phyloP scores from a whole-genome alignment of 2,797 vertebrate genomes.

The Capromys pilorides region DNA sequence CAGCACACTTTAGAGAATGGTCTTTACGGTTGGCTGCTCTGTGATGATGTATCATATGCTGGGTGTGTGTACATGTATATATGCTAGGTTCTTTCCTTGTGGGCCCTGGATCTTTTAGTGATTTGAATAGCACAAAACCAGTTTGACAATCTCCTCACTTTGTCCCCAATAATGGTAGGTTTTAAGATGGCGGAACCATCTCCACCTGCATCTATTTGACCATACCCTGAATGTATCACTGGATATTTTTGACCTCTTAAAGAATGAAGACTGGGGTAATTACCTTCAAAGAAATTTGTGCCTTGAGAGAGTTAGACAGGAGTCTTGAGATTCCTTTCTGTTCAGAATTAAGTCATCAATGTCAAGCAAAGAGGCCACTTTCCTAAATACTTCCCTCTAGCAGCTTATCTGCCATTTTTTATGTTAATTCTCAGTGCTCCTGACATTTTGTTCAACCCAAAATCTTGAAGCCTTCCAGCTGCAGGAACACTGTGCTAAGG shows the following conservation, averaged over 20 bases:
- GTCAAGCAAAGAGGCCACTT: neutral
- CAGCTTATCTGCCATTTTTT: neutral
- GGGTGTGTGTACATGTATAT: neutral
- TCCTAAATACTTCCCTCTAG: neutral
- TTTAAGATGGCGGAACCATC: neutral
- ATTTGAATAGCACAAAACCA: neutral
- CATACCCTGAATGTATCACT: neutral
- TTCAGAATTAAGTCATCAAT: neutral
- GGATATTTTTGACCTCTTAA: neutral
- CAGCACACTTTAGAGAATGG: neutral
- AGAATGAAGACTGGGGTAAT: neutral
- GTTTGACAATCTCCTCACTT: neutral
- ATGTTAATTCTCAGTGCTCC: neutral
- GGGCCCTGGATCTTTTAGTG: neutral
- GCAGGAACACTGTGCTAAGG: too few species aligned
- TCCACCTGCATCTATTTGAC: neutral
- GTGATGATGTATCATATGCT: rapidly evolving
- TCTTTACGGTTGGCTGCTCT: neutral
- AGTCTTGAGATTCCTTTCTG: neutral
- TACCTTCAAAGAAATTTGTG: neutral
- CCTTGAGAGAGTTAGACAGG: neutral
- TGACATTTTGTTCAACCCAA: neutral
- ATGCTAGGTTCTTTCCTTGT: neutral
- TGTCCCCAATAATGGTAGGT: neutral
- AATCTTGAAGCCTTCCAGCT: neutral